A percentile compares a stretch with the other conserved stretches of the same genome.
phyloP scores from a whole-genome alignment of 2,888 invertebrate species.

The Drosophila prostipennis region DNA sequence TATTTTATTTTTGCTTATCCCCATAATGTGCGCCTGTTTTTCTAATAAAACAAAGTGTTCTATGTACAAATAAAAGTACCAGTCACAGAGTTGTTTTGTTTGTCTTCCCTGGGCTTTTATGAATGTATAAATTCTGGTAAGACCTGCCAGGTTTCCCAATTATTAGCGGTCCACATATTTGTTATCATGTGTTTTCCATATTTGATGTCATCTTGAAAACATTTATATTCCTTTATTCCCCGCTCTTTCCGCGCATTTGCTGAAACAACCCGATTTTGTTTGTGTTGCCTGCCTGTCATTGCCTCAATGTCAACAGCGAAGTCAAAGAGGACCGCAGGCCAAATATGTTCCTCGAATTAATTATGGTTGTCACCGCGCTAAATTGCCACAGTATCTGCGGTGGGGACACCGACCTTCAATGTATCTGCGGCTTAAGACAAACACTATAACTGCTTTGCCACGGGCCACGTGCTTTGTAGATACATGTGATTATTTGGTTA shows the following conservation, averaged over 20 bases:
- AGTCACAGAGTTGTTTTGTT: not conserved
- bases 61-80: not conserved
- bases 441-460: conserved; percentile 6
- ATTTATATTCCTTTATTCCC: conserved; percentile 12
- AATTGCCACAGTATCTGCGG: conserved; percentile 50
- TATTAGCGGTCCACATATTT: conserved; percentile 4
- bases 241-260: not conserved
- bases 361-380: conserved; percentile 57
- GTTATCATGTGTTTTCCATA: conserved; percentile 29
- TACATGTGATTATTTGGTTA: conserved; percentile 24
- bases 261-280: conserved; percentile 18
- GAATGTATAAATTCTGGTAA: not conserved
- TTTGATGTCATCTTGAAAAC: conserved; percentile 32
- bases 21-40: not conserved
- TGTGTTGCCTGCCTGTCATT: conserved; percentile 34
- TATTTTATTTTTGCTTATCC: not conserved
- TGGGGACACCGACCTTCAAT: conserved; percentile 9
- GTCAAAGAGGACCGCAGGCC: conserved; percentile 32
- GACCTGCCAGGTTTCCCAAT: not conserved
- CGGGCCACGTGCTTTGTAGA: conserved; percentile 23
- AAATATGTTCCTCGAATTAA: conserved; percentile 59
- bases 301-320: conserved; percentile 43
- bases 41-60: conserved; percentile 7
- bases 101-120: not conserved
- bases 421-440: conserved; percentile 7